Conservation (phyloP, 2,888 invertebrate species). For the Fragum sueziense region DNA sequence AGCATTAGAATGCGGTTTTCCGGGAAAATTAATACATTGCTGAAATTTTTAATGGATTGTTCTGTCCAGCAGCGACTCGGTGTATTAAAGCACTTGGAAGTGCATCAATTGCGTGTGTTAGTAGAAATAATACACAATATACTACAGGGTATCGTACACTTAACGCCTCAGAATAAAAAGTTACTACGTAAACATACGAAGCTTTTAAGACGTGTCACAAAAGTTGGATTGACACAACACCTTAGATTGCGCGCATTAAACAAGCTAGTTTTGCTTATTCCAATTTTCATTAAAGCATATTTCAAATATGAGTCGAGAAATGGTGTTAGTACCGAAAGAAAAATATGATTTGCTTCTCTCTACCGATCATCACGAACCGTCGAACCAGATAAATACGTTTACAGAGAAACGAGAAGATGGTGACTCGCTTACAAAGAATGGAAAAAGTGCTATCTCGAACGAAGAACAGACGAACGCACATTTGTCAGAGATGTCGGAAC, state of each 20-base stretch:
- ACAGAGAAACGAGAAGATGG: too few relatives aligned
- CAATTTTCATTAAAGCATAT: constrained; percentile 1
- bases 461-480: too few relatives aligned
- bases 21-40: neutral
- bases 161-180: neutral
- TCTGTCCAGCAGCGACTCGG: neutral
- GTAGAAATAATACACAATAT: constrained; percentile 31
- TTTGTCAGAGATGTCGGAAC: too few relatives aligned
- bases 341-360: constrained; percentile 2
- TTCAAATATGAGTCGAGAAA: constrained; percentile 5
- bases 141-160: neutral
- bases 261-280: neutral
- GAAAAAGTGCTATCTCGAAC: too few relatives aligned
- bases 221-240: neutral
- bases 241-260: neutral
- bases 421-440: too few relatives aligned
- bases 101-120: neutral
- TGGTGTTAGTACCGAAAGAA: neutral
- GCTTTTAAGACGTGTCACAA: neutral
- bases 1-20: neutral
- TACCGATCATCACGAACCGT: neutral
- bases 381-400: too few relatives aligned
- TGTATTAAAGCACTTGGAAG: neutral
- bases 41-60: neutral
- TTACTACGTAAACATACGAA: neutral